Evolutionary conservation across 2,797 vertebrate species (phyloP), one percentile per base, ranked within the genome.

Genomic region (Antennarius maculatus): DNA sequence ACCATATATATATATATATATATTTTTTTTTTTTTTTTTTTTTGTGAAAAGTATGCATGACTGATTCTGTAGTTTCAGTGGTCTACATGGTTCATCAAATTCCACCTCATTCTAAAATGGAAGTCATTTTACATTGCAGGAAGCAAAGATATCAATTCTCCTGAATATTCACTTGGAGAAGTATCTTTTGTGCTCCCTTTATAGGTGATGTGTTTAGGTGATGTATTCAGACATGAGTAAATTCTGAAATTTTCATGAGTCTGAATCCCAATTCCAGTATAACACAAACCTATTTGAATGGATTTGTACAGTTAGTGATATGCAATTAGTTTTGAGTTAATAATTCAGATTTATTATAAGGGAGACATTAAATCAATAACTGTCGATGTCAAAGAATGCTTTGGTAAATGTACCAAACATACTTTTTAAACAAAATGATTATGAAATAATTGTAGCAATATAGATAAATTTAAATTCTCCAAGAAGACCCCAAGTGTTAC

Each of bases 41-140:
- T n/a, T n/a, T n/a, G n/a, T n/a, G n/a, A n/a, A n/a, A n/a, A n/a
- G 53, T 45, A 49, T 69, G 17, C 48, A 66, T 68, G 37, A 53
- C 18, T 45, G 15, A 3, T 41, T 52, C 37, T 45, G 29, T 7
- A 13, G n/a, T 16, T 68, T 65, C 12, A 28, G 1, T 41, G 70
- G 29, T 67, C 3, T 28, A 52, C 29, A 51, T 66, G 11, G 23
- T 47, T 69, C n/a, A 18, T 61, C 15, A 18, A 45, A 45, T 55
- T 69, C 27, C 51, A 41, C 10, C 8, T 55, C 9, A 53, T 55
- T 18, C 56, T 61, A 15, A 61, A 53, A 43, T 47, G 37, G 0
- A 45, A 58, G 37, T 48, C 6, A 50, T 62, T 79, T 70, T 39
- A 59, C 41, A 55, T 42, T 58, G 14, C 7, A 54, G 28, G 42